Percentiles rank a stretch among this genome's conserved stretches.
phyloP scores from a whole-genome alignment of 2,797 vertebrate species.

The Sphenodon punctatus region DNA sequence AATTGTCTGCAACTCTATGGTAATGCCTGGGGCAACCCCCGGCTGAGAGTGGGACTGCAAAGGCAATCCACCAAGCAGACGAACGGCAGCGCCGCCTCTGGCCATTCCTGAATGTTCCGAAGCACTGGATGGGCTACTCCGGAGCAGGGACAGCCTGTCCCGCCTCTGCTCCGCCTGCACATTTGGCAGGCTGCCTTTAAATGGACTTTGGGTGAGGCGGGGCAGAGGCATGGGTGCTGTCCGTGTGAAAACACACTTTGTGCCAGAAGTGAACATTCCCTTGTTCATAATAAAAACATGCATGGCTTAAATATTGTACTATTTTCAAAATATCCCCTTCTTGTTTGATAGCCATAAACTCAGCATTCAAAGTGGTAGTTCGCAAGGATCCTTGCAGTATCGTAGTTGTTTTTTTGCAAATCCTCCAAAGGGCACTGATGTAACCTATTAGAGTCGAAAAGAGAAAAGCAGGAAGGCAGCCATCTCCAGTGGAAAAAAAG shows the following conservation, averaged over 20 bases:
- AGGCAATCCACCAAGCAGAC: too few relatives aligned
- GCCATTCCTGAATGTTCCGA: too few relatives aligned
- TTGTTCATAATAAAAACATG: not conserved
- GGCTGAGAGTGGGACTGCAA: too few relatives aligned
- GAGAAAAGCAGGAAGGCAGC: conserved; percentile 57
- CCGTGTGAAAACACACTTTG: too few relatives aligned
- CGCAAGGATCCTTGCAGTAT: conserved; percentile 27
- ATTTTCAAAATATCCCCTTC: not conserved
- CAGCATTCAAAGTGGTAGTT: conserved; percentile 3
- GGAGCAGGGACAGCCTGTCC: too few relatives aligned
- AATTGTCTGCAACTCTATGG: too few relatives aligned
- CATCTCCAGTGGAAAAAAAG: conserved; percentile 59
- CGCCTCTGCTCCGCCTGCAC: not conserved
- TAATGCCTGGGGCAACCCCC: too few relatives aligned
- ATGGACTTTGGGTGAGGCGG: too few relatives aligned
- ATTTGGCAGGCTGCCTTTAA: too few relatives aligned
- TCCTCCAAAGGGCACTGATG: conserved; percentile 60
- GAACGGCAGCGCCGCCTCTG: too few relatives aligned
- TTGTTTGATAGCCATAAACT: not conserved
- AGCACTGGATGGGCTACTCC: too few relatives aligned
- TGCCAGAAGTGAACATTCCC: not conserved
- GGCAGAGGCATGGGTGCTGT: too few relatives aligned
- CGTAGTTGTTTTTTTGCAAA: conserved; percentile 48
- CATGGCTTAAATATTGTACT: not conserved
- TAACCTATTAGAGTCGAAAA: conserved; percentile 52